Evolutionary conservation across 2,888 invertebrate genomes (phyloP), one percentile per base, ranked within the genome.

Genomic region (Ecdyonurus torrentis): DNA sequence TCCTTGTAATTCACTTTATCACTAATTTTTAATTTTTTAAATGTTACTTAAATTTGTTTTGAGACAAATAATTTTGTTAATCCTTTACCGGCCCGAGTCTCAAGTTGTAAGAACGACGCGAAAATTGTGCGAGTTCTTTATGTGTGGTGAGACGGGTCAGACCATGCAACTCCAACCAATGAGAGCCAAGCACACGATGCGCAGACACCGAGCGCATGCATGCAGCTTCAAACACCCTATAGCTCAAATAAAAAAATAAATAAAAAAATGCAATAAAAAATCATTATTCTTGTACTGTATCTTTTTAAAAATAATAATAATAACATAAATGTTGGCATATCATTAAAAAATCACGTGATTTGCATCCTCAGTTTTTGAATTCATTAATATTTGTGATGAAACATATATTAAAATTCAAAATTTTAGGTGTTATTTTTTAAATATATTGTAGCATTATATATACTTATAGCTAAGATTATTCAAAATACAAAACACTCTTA

Each of bases 111-210:
- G 70, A 70, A 71, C 70, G 70, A 70, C 52, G 63, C 67, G 62
- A 59, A 62, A 50, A 58, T 61, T 63, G 63, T 61, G 63, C 65
- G 55, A 55, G 15, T 55, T 55, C 64, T 67, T 75, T 74, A 75
- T 75, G 74, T 73, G 72, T 72, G 72, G 73, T 71, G 81, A 82
- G 81, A 82, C 84, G 83, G 84, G 82, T 85, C 85, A 83, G 83
- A 83, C 85, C 85, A 85, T 82, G 84, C 81, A 81, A 78, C 72
- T 72, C 73, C 78, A 77, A 74, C 85, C 85, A 86, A 86, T 85
- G 72, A 77, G 76, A 70, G 66, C 63, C 60, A 69, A 67, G 22
- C 55, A 10, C 55, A 10, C 37, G 15, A 15, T 15, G 37, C 37
- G 37, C 37, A 37, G 37, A 5, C 37, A 15, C 37, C 5, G 5